Conservation (phyloP, 2,113 vertebrate genomes). For the Dipodomys spectabilis region DNA sequence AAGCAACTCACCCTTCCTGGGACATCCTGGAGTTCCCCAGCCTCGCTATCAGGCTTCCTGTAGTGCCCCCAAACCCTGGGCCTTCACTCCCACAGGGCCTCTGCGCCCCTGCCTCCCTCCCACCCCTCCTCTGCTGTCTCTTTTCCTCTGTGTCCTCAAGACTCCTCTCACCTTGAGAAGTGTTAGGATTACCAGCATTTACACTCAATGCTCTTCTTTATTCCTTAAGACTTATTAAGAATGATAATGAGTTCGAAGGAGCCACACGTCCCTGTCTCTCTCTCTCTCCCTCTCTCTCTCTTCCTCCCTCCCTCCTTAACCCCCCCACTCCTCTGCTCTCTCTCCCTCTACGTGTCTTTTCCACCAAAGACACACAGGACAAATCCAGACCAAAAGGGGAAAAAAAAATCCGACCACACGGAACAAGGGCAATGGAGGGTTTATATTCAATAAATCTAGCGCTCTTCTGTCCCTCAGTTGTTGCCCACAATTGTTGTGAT, state of each 20-base stretch:
- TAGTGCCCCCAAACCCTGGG: neutral
- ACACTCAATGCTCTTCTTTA: slow-evolving; percentile 97
- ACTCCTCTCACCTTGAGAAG: slow-evolving; percentile 99
- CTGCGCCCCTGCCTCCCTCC: slow-evolving; percentile 54
- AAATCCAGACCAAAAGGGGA: slow-evolving; percentile 88
- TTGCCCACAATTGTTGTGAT: slow-evolving; percentile 88
- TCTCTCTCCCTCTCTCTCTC: slow-evolving; percentile 89
- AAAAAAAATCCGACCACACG: slow-evolving; percentile 87
- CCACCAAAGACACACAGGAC: slow-evolving; percentile 95
- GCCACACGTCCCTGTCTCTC: slow-evolving; percentile 89
- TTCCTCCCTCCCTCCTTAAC: slow-evolving; percentile 87
- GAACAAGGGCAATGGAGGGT: slow-evolving; percentile 87
- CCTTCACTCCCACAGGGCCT: slow-evolving; percentile 51
- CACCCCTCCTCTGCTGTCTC: slow-evolving; percentile 78
- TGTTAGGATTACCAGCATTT: slow-evolving; percentile 99
- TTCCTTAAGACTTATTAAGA: slow-evolving; percentile 99
- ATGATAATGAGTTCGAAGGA: slow-evolving; percentile 99
- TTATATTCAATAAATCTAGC: slow-evolving; percentile 85
- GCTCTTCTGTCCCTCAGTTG: slow-evolving; percentile 81
- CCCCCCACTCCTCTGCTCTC: slow-evolving; percentile 82
- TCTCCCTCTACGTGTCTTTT: slow-evolving; percentile 87
- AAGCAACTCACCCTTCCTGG: neutral
- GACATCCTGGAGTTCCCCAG: neutral
- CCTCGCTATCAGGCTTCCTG: neutral
- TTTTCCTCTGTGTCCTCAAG: slow-evolving; percentile 91